Evolutionary conservation across 2,113 vertebrate species (phyloP), one percentile per base, ranked within the genome.

Genomic region (Peromyscus polionotus): DNA sequence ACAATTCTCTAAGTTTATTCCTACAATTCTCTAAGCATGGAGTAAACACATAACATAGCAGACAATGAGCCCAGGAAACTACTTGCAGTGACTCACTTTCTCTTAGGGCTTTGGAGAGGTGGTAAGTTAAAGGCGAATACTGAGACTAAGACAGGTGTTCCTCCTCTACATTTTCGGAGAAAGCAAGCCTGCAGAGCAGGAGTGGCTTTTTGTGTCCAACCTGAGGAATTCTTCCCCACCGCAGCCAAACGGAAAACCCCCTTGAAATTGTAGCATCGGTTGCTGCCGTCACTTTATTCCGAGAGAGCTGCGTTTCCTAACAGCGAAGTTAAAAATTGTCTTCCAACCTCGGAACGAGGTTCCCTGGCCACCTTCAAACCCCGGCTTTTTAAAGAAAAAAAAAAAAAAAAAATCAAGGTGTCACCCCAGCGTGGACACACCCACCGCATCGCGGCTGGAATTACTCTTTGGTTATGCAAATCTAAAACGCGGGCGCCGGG

Each of bases 341-440:
- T 36, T 36, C 24, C 61, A 24, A 11, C 24, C 24, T 48, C 51
- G 10, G 54, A 33, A 68, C n/a, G 28, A 28, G 31, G 33, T 45
- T 94, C 72, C 59, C 20, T 54, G 33, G 75, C 31, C 92, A 68
- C 72, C 80, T 80, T n/a, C 77, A 10, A 75, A 67, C 65, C 45
- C 13, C 93, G 59, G 85, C 80, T 70, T 92, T 90, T 81, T 42
- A 42, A 42, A 48, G 4, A 48, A 48, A 48, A 48, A 48, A 48
- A 51, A 51, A 51, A 51, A 51, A 8, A 51, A 88, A 85, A 95
- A 67, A 88, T 48, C 14, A 92, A 94, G 67, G 76, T 77, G 94
- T 57, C 65, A 3, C 20, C 1, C 13, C 24, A 57, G 51, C 2
- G 79, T 19, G 80, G 80, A 83, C 94, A 96, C 97, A 91, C 94